phyloP scores from a whole-genome alignment of 2,888 invertebrate genomes.

The Drosophila picticornis region DNA sequence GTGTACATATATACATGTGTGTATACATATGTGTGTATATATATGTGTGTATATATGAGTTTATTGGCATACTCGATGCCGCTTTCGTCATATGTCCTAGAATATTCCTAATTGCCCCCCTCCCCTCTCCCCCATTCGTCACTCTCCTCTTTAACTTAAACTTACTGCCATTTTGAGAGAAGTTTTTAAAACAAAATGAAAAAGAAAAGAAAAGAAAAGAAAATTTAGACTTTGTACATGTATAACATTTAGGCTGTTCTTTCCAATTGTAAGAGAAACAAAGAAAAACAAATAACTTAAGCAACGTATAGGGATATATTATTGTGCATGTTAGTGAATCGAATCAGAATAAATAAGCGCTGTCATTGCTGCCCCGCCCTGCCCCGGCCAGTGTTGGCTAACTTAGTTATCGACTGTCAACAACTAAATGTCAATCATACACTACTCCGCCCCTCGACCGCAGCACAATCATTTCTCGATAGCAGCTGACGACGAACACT shows the following conservation, averaged over 20 bases:
- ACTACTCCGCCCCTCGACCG: background rate
- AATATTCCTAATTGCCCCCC: background rate
- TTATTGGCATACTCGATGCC: slow-evolving; percentile 16
- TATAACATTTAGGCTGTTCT: slow-evolving; percentile 78
- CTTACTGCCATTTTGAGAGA: slow-evolving; percentile 75
- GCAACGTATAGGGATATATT: slow-evolving; percentile 29
- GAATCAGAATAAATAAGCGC: slow-evolving; percentile 16
- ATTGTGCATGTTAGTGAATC: slow-evolving; percentile 21
- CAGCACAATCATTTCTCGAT: slow-evolving; percentile 55
- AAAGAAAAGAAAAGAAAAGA: slow-evolving; percentile 31
- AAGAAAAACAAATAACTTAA: slow-evolving; percentile 43
- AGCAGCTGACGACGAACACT: slow-evolving; percentile 50
- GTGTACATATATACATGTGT: slow-evolving; percentile 27
- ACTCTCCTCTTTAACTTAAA: slow-evolving; percentile 54
- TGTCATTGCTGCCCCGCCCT: slow-evolving; percentile 10
- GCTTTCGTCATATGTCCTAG: slow-evolving; percentile 16
- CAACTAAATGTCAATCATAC: background rate
- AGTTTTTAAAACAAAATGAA: slow-evolving; percentile 64
- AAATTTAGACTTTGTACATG: slow-evolving; percentile 76
- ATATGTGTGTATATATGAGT: slow-evolving; percentile 18
- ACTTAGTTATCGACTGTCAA: slow-evolving; percentile 22
- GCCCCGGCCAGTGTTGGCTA: slow-evolving; percentile 44
- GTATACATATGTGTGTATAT: slow-evolving; percentile 12
- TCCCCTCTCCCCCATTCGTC: background rate
- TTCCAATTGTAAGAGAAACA: slow-evolving; percentile 53